Evolutionary conservation across 2,113 vertebrate species (phyloP).

Genomic region (Forbesichthys papilliferus): DNA sequence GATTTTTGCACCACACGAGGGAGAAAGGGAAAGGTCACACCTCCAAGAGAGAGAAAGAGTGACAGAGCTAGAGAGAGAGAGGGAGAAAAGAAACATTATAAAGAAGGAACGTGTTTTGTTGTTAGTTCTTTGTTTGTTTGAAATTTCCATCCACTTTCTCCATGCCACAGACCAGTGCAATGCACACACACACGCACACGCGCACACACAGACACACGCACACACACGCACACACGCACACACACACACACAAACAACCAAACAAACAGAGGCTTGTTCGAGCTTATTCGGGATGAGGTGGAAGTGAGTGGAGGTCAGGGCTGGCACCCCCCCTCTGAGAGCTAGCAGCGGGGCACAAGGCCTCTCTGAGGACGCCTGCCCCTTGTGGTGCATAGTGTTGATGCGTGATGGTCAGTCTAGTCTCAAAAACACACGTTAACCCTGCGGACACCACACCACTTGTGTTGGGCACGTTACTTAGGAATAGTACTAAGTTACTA

Average conservation of each 20-base stretch:
- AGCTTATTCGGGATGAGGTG: background rate
- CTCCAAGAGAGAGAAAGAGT: background rate
- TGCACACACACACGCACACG: background rate
- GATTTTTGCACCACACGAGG: constrained; percentile 66
- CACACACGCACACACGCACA: constrained; percentile 3
- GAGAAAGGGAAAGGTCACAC: constrained; percentile 36
- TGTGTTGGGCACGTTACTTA: too few species aligned
- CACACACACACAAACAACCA: background rate
- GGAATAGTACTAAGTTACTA: too few species aligned
- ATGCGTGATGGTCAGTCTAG: too few species aligned
- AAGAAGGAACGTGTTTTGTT: too few species aligned
- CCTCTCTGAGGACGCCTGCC: too few species aligned
- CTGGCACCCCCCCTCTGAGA: too few species aligned
- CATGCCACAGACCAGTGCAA: background rate
- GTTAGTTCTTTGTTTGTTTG: background rate
- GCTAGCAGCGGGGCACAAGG: too few species aligned
- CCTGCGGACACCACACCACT: too few species aligned
- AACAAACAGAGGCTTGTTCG: background rate
- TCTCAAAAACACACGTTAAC: too few species aligned
- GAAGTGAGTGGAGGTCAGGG: background rate
- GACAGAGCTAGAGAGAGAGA: background rate
- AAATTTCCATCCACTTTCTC: background rate
- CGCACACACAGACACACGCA: constrained; percentile 7
- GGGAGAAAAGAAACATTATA: background rate
- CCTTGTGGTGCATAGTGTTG: too few species aligned